A percentile compares a stretch with the other conserved stretches of the same genome.
Conservation (phyloP, 2,113 vertebrate genomes). For the Psilopsiagon aurifrons region DNA sequence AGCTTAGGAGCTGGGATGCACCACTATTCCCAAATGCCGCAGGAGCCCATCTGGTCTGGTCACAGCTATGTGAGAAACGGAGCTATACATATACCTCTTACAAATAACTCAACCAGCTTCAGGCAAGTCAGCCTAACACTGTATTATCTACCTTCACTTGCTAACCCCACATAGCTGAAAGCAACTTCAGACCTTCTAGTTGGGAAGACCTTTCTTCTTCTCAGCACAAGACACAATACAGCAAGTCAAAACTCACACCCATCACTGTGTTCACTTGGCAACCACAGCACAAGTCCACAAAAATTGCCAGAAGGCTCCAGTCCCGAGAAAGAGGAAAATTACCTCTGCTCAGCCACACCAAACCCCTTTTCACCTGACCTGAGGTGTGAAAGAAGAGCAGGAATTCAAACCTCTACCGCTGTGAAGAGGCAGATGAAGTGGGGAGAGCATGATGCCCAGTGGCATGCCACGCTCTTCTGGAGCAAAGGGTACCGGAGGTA, state of each 20-base stretch:
- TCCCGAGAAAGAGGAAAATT: neutral
- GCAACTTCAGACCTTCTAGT: neutral
- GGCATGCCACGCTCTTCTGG: rapidly evolving
- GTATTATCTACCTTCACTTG: neutral
- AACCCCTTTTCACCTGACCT: neutral
- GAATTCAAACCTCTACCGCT: neutral
- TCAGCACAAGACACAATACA: neutral
- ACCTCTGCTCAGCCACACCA: neutral
- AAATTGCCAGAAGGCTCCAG: neutral
- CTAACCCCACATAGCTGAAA: neutral
- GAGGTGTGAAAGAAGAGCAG: neutral
- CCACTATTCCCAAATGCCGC: neutral
- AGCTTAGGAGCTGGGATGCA: neutral
- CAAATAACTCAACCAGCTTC: neutral
- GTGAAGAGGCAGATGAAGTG: rapidly evolving
- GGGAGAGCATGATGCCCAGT: rapidly evolving
- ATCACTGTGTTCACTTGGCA: neutral
- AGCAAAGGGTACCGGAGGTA: neutral
- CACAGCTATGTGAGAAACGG: neutral
- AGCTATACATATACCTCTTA: neutral
- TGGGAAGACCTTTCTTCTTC: neutral
- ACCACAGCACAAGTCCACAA: neutral
- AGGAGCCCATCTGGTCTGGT: neutral
- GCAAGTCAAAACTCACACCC: neutral
- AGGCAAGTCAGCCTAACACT: neutral